These are phyloP conservation scores for Archaeoteleia sp. DNA, from an alignment of 2,888 invertebrate genomes.

Conservation along the genomic window DNA sequence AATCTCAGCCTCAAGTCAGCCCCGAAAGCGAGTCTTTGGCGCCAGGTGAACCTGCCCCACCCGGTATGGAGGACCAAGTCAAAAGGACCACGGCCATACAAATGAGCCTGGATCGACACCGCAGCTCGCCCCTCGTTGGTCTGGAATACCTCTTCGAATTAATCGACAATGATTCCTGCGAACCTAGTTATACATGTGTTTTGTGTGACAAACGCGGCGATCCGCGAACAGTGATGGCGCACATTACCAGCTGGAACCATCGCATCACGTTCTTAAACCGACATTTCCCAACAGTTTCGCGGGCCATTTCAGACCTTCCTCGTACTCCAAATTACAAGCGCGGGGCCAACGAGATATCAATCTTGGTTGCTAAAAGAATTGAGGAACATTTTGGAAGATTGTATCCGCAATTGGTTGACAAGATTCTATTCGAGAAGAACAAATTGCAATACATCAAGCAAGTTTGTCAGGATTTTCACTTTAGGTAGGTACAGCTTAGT, in stretches of 20 bases:
- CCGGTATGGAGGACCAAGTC: slow-evolving; percentile 82
- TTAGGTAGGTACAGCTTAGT: slow-evolving; percentile 73
- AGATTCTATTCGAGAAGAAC: slow-evolving; percentile 82
- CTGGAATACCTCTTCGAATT: slow-evolving; percentile 87
- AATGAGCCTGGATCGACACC: slow-evolving; percentile 77
- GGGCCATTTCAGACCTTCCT: slow-evolving; percentile 79
- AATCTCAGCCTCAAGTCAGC: slow-evolving; percentile 55
- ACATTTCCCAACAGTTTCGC: slow-evolving; percentile 79
- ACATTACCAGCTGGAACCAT: slow-evolving; percentile 87
- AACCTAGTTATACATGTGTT: slow-evolving; percentile 85
- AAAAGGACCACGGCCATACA: slow-evolving; percentile 76
- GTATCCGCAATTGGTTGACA: slow-evolving; percentile 81
- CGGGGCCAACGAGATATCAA: slow-evolving; percentile 74
- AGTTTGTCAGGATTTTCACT: slow-evolving; percentile 82
- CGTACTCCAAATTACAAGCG: slow-evolving; percentile 77
- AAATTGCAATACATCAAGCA: slow-evolving; percentile 78
- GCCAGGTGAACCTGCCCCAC: slow-evolving; percentile 83
- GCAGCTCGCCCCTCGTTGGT: slow-evolving; percentile 79
- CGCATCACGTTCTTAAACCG: slow-evolving; percentile 82
- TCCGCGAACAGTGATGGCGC: slow-evolving; percentile 85
- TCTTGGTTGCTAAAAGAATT: slow-evolving; percentile 80
- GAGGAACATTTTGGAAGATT: slow-evolving; percentile 85
- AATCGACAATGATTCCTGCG: slow-evolving; percentile 80
- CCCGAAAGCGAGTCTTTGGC: slow-evolving; percentile 70
- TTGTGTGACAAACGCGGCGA: slow-evolving; percentile 88